Evolutionary conservation across 2,888 invertebrate genomes (phyloP).

Genomic region (Ceraclea dissimilis): DNA sequence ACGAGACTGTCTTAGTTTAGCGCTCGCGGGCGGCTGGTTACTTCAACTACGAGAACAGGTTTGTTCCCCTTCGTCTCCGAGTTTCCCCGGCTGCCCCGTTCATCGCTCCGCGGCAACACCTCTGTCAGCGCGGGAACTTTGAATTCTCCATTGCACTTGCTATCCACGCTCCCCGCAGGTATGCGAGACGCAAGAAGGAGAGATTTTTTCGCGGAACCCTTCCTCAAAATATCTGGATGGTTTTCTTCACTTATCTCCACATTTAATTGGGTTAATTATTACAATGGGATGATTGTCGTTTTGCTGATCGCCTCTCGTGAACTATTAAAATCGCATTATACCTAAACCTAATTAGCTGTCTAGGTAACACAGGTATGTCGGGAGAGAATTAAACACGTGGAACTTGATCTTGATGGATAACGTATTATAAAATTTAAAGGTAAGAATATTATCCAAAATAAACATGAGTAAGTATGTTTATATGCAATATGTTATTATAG

Average conservation of each 20-base stretch:
- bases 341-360: too few relatives aligned
- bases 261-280: conserved; percentile 13
- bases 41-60: conserved; percentile 13
- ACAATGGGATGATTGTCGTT: not conserved
- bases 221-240: conserved; percentile 22
- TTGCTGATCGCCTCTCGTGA: not conserved
- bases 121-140: conserved; percentile 22
- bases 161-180: conserved; percentile 16
- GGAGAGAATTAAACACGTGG: too few relatives aligned
- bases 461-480: too few relatives aligned
- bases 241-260: conserved; percentile 14
- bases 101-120: conserved; percentile 19
- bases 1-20: conserved; percentile 14
- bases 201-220: conserved; percentile 25
- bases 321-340: too few relatives aligned
- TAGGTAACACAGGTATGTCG: too few relatives aligned
- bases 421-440: too few relatives aligned
- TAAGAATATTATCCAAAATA: too few relatives aligned
- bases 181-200: conserved; percentile 6
- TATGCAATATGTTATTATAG: too few relatives aligned
- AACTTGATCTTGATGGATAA: too few relatives aligned
- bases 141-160: conserved; percentile 23
- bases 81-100: conserved; percentile 16
- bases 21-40: conserved; percentile 4
- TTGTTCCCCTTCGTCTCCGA: conserved; percentile 26